phyloP scores from a whole-genome alignment of 2,888 invertebrate species.

The Clostera curtula region DNA sequence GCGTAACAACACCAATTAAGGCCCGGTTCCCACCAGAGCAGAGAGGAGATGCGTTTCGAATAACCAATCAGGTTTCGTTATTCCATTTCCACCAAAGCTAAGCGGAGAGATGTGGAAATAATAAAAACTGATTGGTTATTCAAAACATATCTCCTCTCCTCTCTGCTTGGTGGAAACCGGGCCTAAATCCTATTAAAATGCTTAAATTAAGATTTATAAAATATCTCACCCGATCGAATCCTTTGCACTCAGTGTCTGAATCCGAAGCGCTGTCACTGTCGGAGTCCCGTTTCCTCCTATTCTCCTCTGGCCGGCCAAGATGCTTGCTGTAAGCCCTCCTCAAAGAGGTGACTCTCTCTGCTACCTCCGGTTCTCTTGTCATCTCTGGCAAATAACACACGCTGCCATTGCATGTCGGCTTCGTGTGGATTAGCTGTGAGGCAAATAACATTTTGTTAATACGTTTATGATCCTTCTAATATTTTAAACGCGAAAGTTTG shows the following conservation, averaged over 20 bases:
- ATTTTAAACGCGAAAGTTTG: too few relatives aligned
- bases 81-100: too few relatives aligned
- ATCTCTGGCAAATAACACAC: constrained; percentile 49
- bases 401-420: constrained; percentile 47
- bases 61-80: too few relatives aligned
- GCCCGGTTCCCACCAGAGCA: too few relatives aligned
- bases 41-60: too few relatives aligned
- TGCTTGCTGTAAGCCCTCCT: constrained; percentile 64
- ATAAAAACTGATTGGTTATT: too few relatives aligned
- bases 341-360: constrained; percentile 24
- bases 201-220: not conserved
- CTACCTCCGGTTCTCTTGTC: constrained; percentile 25
- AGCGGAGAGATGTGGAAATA: too few relatives aligned
- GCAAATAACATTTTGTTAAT: not conserved
- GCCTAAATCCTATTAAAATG: too few relatives aligned
- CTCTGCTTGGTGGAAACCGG: too few relatives aligned
- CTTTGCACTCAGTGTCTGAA: constrained; percentile 72
- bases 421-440: constrained; percentile 50
- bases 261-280: constrained; percentile 57
- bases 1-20: too few relatives aligned
- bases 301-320: constrained; percentile 55
- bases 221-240: constrained; percentile 60
- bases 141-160: too few relatives aligned
- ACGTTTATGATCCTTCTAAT: too few relatives aligned
- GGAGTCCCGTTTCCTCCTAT: constrained; percentile 67